Evolutionary conservation across 2,113 vertebrate genomes (phyloP), one percentile per base, ranked within the genome.

Genomic region (Polypterus bichir): DNA sequence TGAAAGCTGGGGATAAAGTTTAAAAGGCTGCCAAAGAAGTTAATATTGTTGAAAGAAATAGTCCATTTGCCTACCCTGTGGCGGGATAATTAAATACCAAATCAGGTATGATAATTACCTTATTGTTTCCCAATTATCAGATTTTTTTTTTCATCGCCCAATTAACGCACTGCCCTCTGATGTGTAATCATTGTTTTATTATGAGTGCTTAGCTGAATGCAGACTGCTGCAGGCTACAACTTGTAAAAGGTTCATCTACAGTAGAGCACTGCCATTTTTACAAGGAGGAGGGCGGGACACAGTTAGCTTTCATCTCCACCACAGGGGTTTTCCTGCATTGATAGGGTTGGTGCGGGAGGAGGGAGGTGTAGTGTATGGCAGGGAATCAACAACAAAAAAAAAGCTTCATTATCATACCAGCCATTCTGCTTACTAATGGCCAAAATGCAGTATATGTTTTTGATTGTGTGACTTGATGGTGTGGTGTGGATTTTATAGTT

Each of bases 71-170:
- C 56, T 27, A 5, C 56, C 64, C 71, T 59, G 54, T 73, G 59
- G 58, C 1, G 0, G 66, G 64, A 59, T 64, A 66, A 70, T 48
- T 66, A 65, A 49, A 57, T 62, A 62, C 73, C 61, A 68, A 72
- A 77, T 66, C 59, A 73, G 57, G 65, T 70, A 47, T 57, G 57
- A 53, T 69, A 68, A 75, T 76, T 76, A 60, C 63, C 52, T 69
- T 6, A 61, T 70, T 67, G 44, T 9, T 70, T 69, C 69, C 62
- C n/a, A 71, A 62, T 48, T 47, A 47, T 66, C 52, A 45, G n/a
- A n/a, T 48, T 55, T 47, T 47, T 46, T 54, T 62, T 67, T 52
- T 60, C 27, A 63, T 59, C 55, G 63, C 61, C 66, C 59, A 63
- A 65, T 62, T 62, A 54, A n/a, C n/a, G 54, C 45, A 6, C 54